phyloP scores from a whole-genome alignment of 2,113 vertebrate species.

The Mirza zaza region DNA sequence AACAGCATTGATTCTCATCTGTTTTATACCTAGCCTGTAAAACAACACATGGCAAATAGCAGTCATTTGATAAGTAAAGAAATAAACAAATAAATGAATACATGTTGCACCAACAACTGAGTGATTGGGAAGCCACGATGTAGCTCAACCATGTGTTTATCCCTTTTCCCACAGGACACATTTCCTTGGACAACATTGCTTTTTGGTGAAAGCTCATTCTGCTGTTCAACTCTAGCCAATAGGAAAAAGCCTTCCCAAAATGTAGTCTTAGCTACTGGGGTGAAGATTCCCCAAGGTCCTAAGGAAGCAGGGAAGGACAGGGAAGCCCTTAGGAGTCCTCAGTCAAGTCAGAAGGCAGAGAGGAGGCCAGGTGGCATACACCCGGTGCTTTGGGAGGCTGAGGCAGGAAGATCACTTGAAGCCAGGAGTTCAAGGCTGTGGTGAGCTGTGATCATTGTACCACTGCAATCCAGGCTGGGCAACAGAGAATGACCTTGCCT shows the following conservation, averaged over 20 bases:
- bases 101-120: neutral
- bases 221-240: neutral
- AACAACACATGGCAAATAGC: neutral
- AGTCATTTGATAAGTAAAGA: neutral
- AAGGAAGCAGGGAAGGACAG: neutral
- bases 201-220: slow-evolving; percentile 1
- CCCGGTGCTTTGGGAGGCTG: no score
- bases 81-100: neutral
- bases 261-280: neutral
- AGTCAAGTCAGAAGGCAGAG: neutral
- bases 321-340: neutral
- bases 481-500: no score
- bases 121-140: neutral
- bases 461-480: no score
- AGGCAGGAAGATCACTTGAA: no score
- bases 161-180: neutral
- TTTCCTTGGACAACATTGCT: neutral
- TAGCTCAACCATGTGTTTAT: neutral
- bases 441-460: no score
- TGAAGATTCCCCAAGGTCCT: neutral
- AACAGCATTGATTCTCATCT: neutral
- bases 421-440: no score
- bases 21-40: neutral
- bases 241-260: neutral
- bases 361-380: neutral